phyloP scores from a whole-genome alignment of 2,797 vertebrate genomes.

The Gadopsis bispinosus region DNA sequence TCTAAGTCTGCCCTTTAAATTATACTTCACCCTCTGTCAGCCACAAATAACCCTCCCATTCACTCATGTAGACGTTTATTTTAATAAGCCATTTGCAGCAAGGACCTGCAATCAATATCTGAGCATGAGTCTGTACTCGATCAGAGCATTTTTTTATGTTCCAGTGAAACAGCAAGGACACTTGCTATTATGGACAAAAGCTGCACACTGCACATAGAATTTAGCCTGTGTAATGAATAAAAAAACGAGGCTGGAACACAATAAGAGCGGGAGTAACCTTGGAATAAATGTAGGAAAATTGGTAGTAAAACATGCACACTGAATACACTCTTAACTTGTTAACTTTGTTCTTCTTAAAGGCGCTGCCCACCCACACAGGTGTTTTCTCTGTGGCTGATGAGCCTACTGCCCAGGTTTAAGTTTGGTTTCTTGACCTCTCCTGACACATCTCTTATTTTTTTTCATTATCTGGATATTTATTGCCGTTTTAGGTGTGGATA shows the following conservation, averaged over 20 bases:
- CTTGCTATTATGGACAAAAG: conserved; percentile 11
- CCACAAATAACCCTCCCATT: conserved; percentile 37
- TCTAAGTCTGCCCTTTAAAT: conserved; percentile 27
- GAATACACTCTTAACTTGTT: neutral
- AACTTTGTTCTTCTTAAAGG: neutral
- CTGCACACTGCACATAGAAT: neutral
- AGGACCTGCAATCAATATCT: conserved; percentile 47
- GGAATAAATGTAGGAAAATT: conserved; percentile 7
- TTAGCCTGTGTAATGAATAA: neutral
- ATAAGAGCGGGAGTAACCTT: neutral
- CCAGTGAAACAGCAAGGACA: conserved; percentile 17
- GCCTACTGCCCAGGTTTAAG: no score
- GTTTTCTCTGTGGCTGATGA: neutral
- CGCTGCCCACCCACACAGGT: neutral
- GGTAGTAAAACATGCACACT: neutral
- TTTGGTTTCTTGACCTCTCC: no score
- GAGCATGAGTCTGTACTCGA: neutral
- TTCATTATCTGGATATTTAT: no score
- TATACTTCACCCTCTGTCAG: conserved; percentile 28
- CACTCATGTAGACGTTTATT: conserved; percentile 41
- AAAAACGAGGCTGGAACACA: neutral
- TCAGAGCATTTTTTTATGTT: conserved; percentile 28
- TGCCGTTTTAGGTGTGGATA: no score
- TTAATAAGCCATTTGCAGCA: conserved; percentile 55
- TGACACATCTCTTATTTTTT: no score